These are phyloP conservation scores for Corythoichthys haematopterus DNA, from an alignment of 2,113 vertebrate species.

Conservation along the genomic window DNA sequence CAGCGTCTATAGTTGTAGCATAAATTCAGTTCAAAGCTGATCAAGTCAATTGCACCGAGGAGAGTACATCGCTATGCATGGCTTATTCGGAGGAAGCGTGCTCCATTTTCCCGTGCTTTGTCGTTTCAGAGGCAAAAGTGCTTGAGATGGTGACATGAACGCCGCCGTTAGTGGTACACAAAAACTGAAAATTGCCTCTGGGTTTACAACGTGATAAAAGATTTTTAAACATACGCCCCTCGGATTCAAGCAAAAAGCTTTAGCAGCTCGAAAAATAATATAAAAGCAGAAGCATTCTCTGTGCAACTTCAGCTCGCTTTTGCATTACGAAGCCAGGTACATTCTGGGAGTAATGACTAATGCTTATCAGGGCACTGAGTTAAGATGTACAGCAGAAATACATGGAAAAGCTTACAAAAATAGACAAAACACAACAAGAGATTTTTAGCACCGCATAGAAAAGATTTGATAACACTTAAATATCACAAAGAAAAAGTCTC, in stretches of 20 bases:
- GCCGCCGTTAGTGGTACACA: background rate
- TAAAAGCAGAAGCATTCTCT: slow-evolving; percentile 6
- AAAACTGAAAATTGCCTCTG: slow-evolving; percentile 1
- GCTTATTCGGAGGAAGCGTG: background rate
- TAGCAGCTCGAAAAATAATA: slow-evolving; percentile 5
- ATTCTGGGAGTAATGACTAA: background rate
- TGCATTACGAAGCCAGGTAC: background rate
- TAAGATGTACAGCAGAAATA: background rate
- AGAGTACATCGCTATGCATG: slow-evolving; percentile 3
- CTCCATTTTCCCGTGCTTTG: slow-evolving; percentile 3
- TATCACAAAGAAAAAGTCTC: background rate
- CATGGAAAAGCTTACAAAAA: slow-evolving; percentile 8
- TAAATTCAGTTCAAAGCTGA: background rate
- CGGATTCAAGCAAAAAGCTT: slow-evolving; percentile 1
- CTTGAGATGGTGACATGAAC: background rate
- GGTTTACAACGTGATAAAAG: background rate
- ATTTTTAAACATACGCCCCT: background rate
- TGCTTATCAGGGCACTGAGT: background rate
- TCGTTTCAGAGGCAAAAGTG: slow-evolving; percentile 5
- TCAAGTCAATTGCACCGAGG: background rate
- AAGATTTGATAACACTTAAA: background rate
- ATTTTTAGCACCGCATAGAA: slow-evolving; percentile 6
- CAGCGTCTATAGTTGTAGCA: slow-evolving; percentile 1
- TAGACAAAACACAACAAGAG: slow-evolving; percentile 7
- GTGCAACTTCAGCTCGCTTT: slow-evolving; percentile 9